Conservation (phyloP, 2,888 invertebrate genomes). For the Sceliomorpha sp. region DNA sequence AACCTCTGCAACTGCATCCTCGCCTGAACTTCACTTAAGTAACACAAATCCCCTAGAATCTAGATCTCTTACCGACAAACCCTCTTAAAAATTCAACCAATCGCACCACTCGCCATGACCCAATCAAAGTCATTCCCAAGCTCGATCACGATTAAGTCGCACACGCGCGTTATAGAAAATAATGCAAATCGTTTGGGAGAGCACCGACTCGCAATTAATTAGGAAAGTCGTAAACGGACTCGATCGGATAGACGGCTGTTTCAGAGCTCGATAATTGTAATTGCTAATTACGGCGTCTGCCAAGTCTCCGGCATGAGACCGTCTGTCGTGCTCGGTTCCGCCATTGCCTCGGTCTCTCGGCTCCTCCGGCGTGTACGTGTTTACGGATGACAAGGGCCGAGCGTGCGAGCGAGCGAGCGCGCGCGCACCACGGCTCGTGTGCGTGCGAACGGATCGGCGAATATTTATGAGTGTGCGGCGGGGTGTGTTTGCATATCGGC, state of each 20-base stretch:
- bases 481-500: conserved; percentile 40
- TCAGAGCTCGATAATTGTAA: conserved; percentile 57
- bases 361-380: conserved; percentile 17
- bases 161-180: too few species aligned
- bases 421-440: conserved; percentile 9
- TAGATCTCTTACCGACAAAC: too few species aligned
- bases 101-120: too few species aligned
- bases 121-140: too few species aligned
- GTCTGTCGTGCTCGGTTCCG: conserved; percentile 1
- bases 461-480: conserved; percentile 42
- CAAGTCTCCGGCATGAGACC: conserved; percentile 43
- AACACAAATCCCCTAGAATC: too few species aligned
- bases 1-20: too few species aligned
- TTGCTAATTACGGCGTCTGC: conserved; percentile 56
- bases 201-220: conserved; percentile 47
- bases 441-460: conserved; percentile 24
- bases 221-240: conserved; percentile 34
- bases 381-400: conserved; percentile 39
- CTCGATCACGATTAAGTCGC: too few species aligned
- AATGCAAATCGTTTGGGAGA: too few species aligned
- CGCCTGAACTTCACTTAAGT: too few species aligned
- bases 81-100: too few species aligned
- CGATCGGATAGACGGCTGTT: conserved; percentile 43
- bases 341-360: conserved; percentile 12
- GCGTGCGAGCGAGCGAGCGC: too few species aligned